These are phyloP conservation scores for Desoria tigrina DNA, from an alignment of 2,888 invertebrate species.

Conservation along the genomic window DNA sequence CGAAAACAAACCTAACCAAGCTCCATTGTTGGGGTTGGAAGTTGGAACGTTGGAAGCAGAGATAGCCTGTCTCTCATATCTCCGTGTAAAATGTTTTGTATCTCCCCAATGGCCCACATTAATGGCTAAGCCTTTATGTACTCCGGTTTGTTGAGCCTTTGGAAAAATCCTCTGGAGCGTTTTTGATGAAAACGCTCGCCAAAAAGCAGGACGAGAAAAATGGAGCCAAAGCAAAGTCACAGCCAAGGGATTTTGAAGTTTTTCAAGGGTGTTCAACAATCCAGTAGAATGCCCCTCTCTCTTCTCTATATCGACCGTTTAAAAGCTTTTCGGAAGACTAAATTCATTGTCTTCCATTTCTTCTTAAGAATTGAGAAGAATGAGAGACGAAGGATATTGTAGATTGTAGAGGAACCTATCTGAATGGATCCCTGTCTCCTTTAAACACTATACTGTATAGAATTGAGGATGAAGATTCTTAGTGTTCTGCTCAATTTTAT, in stretches of 20 bases:
- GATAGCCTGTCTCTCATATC: not conserved
- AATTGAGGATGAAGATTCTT: not conserved
- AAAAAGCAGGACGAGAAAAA: not conserved
- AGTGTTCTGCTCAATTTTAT: conserved; percentile 1
- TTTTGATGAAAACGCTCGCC: conserved; percentile 5
- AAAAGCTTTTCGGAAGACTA: conserved; percentile 34
- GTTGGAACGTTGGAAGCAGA: too few relatives aligned
- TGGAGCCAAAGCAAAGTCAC: too few relatives aligned
- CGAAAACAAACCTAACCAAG: too few relatives aligned
- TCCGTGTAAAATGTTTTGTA: conserved; percentile 2
- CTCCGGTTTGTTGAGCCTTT: not conserved
- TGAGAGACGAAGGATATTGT: not conserved
- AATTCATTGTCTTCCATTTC: conserved; percentile 31
- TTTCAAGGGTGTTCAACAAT: too few relatives aligned
- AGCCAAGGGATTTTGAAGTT: too few relatives aligned
- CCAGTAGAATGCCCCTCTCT: too few relatives aligned
- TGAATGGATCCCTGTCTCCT: too few relatives aligned
- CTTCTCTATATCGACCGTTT: conserved; percentile 24
- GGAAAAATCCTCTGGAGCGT: conserved; percentile 13
- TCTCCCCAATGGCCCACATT: conserved; percentile 9
- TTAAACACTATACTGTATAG: too few relatives aligned
- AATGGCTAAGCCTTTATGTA: not conserved
- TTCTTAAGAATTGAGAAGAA: conserved; percentile 2
- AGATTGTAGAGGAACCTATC: too few relatives aligned
- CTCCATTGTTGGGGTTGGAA: too few relatives aligned